Evolutionary conservation across 2,888 invertebrate species (phyloP).

Genomic region (Xiphydria camelus): DNA sequence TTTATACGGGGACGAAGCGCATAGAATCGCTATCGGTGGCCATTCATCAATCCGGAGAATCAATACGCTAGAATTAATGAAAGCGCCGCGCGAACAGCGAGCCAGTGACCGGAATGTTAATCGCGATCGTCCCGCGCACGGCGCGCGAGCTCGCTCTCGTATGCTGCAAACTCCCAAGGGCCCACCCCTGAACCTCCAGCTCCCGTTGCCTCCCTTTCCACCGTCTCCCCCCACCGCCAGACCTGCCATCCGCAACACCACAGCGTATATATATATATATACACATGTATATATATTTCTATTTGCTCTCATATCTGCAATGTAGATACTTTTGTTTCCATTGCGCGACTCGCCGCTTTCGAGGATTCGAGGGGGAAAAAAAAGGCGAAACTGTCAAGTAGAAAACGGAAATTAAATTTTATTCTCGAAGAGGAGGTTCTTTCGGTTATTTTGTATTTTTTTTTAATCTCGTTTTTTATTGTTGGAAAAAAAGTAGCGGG

Average conservation of each 20-base stretch:
- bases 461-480: too few relatives aligned
- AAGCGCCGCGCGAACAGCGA: slow-evolving; percentile 58
- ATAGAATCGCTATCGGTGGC: slow-evolving; percentile 58
- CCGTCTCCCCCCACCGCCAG: background rate
- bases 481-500: too few relatives aligned
- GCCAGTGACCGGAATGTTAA: slow-evolving; percentile 59
- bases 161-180: slow-evolving; percentile 51
- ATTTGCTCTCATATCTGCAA: too few relatives aligned
- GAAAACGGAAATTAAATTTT: too few relatives aligned
- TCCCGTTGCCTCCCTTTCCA: slow-evolving; percentile 1
- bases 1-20: slow-evolving; percentile 40
- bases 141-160: slow-evolving; percentile 46
- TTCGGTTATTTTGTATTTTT: too few relatives aligned
- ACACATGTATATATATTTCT: background rate
- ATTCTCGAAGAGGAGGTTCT: too few relatives aligned
- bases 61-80: slow-evolving; percentile 60
- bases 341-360: too few relatives aligned
- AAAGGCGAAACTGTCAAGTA: too few relatives aligned
- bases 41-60: slow-evolving; percentile 59
- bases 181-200: slow-evolving; percentile 26
- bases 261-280: slow-evolving; percentile 4
- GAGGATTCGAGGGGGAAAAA: too few relatives aligned
- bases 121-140: slow-evolving; percentile 56
- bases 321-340: too few relatives aligned
- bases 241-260: slow-evolving; percentile 4